Percentiles rank a stretch among this genome's conserved stretches.
Conservation (phyloP, 2,888 invertebrate species). For the Dexiosoma caninum region DNA sequence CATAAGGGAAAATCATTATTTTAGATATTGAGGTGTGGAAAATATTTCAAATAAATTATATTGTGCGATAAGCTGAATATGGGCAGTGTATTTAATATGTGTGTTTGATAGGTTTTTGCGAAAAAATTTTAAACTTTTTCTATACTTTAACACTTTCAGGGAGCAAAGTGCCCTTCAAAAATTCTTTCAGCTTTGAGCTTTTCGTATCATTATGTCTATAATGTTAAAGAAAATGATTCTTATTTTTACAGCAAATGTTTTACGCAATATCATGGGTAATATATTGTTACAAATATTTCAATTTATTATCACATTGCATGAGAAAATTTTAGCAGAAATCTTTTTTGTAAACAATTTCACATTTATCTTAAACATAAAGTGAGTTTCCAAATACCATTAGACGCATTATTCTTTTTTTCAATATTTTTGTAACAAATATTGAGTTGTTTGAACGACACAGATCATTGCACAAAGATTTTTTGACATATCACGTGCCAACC, state of each 20-base stretch:
- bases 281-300: constrained; percentile 16
- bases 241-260: background rate
- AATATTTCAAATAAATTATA: too few relatives aligned
- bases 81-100: too few relatives aligned
- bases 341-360: background rate
- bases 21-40: too few relatives aligned
- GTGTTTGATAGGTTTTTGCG: too few relatives aligned
- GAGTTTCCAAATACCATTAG: constrained; percentile 29
- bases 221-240: background rate
- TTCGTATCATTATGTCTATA: background rate
- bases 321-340: background rate
- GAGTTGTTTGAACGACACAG: constrained; percentile 10
- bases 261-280: background rate
- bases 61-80: too few relatives aligned
- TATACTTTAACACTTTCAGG: too few relatives aligned
- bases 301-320: background rate
- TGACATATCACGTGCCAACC: constrained; percentile 52
- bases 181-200: background rate
- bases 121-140: too few relatives aligned
- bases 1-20: too few relatives aligned
- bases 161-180: background rate
- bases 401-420: constrained; percentile 36
- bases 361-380: background rate
- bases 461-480: constrained; percentile 28
- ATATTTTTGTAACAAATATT: constrained; percentile 42